phyloP scores from a whole-genome alignment of 2,797 vertebrate species.

The Paramormyrops hopkinsi region DNA sequence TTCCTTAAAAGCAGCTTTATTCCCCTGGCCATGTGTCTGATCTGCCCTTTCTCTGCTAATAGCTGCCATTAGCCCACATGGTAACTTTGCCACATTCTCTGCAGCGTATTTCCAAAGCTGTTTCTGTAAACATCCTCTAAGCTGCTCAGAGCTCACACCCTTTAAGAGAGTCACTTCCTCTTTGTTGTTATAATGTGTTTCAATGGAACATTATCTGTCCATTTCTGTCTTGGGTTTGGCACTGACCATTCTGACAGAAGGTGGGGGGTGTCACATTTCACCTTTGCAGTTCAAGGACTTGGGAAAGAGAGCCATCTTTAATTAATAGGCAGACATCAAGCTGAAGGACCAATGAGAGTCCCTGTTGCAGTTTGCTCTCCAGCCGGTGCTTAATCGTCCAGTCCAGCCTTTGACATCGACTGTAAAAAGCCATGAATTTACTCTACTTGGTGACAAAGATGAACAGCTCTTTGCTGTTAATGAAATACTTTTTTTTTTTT shows the following conservation, averaged over 20 bases:
- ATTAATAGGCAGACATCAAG: slow-evolving; percentile 19
- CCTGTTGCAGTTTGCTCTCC: slow-evolving; percentile 16
- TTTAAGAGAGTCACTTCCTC: slow-evolving; percentile 7
- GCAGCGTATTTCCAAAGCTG: background rate
- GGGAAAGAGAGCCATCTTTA: slow-evolving; percentile 20
- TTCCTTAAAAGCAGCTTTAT: background rate
- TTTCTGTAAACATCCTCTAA: background rate
- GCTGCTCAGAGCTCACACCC: background rate
- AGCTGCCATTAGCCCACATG: background rate
- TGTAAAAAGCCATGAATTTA: background rate
- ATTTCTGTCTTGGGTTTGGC: background rate
- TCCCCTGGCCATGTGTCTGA: background rate
- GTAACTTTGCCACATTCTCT: background rate
- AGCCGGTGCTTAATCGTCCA: slow-evolving; percentile 23
- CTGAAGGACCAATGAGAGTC: slow-evolving; percentile 8
- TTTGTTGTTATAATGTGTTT: background rate
- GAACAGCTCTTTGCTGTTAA: background rate
- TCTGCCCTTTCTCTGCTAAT: background rate
- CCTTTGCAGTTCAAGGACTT: background rate
- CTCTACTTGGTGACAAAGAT: background rate
- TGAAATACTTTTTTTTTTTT: background rate
- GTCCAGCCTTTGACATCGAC: background rate
- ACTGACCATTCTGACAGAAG: background rate
- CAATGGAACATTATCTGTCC: background rate
- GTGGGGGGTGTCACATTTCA: background rate